A percentile compares a stretch with the other conserved stretches of the same genome.
Conservation (phyloP, 2,113 vertebrate species). For the Choloepus hoffmanni region DNA sequence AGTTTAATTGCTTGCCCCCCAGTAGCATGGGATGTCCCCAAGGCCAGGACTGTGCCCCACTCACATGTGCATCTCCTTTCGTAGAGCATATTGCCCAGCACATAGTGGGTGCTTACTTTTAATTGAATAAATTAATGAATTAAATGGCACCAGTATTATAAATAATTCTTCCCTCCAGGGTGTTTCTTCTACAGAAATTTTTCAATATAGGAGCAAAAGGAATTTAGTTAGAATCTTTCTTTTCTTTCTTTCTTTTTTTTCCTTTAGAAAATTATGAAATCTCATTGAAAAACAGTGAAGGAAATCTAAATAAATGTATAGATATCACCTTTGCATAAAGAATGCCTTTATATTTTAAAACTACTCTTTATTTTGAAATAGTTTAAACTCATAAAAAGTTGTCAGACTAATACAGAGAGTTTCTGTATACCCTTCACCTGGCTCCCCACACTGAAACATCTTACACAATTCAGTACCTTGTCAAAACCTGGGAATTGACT, state of each 20-base stretch:
- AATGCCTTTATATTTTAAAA: not conserved
- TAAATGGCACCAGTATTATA: not conserved
- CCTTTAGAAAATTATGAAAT: not conserved
- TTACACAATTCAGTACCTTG: too few relatives aligned
- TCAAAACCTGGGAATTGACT: not conserved
- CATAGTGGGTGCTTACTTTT: not conserved
- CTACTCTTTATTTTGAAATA: not conserved
- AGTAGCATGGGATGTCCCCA: not conserved
- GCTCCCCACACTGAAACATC: not conserved
- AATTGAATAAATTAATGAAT: not conserved
- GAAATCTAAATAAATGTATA: not conserved
- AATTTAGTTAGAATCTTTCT: not conserved
- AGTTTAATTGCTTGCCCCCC: not conserved
- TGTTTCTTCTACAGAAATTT: constrained; percentile 4
- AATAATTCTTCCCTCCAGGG: not conserved
- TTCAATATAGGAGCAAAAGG: not conserved
- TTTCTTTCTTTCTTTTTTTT: not conserved
- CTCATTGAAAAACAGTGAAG: not conserved
- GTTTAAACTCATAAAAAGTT: not conserved
- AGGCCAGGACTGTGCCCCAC: not conserved
- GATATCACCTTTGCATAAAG: not conserved
- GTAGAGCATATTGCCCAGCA: not conserved
- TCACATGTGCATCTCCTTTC: fast-evolving
- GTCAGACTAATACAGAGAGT: not conserved
- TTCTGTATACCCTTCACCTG: not conserved